phyloP scores from a whole-genome alignment of 2,888 invertebrate species.

The Tipula vernalis region DNA sequence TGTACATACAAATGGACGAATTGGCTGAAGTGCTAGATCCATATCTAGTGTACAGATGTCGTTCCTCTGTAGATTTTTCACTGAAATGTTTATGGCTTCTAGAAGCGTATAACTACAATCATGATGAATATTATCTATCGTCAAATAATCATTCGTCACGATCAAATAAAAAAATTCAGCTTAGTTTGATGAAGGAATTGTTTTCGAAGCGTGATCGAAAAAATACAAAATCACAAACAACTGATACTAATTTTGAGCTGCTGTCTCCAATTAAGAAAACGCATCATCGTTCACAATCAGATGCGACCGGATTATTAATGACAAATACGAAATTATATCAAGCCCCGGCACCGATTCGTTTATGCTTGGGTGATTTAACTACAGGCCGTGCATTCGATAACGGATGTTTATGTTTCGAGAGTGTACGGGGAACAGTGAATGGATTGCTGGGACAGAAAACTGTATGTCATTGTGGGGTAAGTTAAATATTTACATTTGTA shows the following conservation, averaged over 20 bases:
- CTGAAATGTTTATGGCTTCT: slow-evolving; percentile 92
- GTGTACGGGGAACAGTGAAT: slow-evolving; percentile 66
- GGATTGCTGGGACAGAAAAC: slow-evolving; percentile 64
- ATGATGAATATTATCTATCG: slow-evolving; percentile 24
- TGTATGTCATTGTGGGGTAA: slow-evolving; percentile 63
- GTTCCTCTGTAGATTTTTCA: slow-evolving; percentile 90
- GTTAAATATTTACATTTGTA: slow-evolving; percentile 21
- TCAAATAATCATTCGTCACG: slow-evolving; percentile 9
- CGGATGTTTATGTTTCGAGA: slow-evolving; percentile 85
- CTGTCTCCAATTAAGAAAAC: slow-evolving; percentile 51
- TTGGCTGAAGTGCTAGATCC: slow-evolving; percentile 88
- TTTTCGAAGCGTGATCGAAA: slow-evolving; percentile 32
- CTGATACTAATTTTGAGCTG: slow-evolving; percentile 15
- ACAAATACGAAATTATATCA: slow-evolving; percentile 26
- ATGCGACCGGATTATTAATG: slow-evolving; percentile 55
- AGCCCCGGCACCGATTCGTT: slow-evolving; percentile 39
- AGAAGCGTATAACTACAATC: slow-evolving; percentile 61
- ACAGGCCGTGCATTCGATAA: slow-evolving; percentile 95
- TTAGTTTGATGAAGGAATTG: slow-evolving; percentile 34
- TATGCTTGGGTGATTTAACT: slow-evolving; percentile 77
- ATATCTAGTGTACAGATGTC: slow-evolving; percentile 73
- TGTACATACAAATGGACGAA: slow-evolving; percentile 97
- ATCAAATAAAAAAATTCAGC: slow-evolving; percentile 29
- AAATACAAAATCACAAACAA: slow-evolving; percentile 16
- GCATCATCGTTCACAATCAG: slow-evolving; percentile 67